phyloP scores from a whole-genome alignment of 2,888 invertebrate genomes.

The Bombylius discolor region DNA sequence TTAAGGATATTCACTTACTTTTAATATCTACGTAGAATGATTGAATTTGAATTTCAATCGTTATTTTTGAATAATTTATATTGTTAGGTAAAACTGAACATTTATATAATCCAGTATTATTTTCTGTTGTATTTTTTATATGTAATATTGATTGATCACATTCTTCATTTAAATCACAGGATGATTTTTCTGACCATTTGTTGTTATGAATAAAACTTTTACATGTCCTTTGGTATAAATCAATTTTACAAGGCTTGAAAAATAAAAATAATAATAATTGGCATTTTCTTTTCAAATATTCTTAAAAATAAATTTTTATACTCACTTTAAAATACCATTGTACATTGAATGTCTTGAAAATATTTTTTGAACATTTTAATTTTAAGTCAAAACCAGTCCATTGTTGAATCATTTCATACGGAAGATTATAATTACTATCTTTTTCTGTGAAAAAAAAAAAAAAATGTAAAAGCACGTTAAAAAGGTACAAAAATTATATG shows the following conservation, averaged over 20 bases:
- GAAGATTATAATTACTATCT: no score
- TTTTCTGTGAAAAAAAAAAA: no score
- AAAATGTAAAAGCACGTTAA: no score
- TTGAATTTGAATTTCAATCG: constrained; percentile 30
- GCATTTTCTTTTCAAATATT: not conserved
- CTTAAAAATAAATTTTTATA: not conserved
- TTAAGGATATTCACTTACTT: constrained; percentile 19
- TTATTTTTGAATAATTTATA: constrained; percentile 15
- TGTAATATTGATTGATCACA: constrained; percentile 13
- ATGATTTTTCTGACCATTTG: no score
- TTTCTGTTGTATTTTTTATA: constrained; percentile 30
- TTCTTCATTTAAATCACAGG: no score
- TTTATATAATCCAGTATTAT: constrained; percentile 33
- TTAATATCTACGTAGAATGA: constrained; percentile 32
- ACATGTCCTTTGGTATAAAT: constrained; percentile 18
- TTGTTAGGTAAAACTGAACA: constrained; percentile 29
- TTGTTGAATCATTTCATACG: constrained; percentile 27
- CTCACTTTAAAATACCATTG: constrained; percentile 32
- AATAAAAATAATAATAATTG: not conserved
- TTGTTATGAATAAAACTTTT: constrained; percentile 5
- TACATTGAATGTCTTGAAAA: constrained; percentile 18
- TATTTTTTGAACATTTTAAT: constrained; percentile 27
- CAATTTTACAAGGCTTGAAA: constrained; percentile 27
- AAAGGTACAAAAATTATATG: no score
- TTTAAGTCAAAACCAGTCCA: constrained; percentile 27